phyloP scores from a whole-genome alignment of 2,888 invertebrate genomes.

The Argyresthia albistria region DNA sequence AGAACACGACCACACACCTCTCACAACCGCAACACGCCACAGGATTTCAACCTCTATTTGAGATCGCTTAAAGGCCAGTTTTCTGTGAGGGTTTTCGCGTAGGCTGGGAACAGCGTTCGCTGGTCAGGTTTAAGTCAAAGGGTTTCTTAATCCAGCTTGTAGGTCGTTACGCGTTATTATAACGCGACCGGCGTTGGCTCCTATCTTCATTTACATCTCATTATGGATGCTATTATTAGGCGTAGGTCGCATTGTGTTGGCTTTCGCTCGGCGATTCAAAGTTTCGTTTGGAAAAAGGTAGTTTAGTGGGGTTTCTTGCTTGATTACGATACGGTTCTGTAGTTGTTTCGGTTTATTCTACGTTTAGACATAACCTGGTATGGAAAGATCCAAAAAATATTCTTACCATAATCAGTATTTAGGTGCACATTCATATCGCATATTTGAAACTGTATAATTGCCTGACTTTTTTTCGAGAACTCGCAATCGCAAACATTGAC shows the following conservation, averaged over 20 bases:
- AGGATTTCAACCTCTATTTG: not conserved
- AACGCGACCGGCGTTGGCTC: slow-evolving; percentile 62
- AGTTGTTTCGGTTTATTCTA: no score
- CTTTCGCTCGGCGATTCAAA: not conserved
- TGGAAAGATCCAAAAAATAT: no score
- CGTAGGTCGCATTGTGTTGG: slow-evolving; percentile 33
- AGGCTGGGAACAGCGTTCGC: slow-evolving; percentile 44
- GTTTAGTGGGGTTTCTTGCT: no score
- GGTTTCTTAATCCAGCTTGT: slow-evolving; percentile 74
- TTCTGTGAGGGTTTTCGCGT: slow-evolving; percentile 11
- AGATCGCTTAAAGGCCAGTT: not conserved
- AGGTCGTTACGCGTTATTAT: slow-evolving; percentile 73
- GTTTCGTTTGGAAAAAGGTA: no score
- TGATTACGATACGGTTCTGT: no score
- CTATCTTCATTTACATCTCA: slow-evolving; percentile 73
- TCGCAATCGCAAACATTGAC: no score
- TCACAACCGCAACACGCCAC: slow-evolving; percentile 24
- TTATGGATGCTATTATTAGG: slow-evolving; percentile 66
- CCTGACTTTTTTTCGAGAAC: no score
- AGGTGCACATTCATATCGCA: no score
- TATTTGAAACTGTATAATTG: no score
- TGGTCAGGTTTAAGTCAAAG: slow-evolving; percentile 65
- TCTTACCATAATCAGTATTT: no score
- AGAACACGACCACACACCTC: slow-evolving; percentile 56
- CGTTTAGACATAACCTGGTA: no score